A percentile compares a stretch with the other conserved stretches of the same genome.
phyloP scores from a whole-genome alignment of 2,797 vertebrate genomes.

The Sternotherus odoratus region DNA sequence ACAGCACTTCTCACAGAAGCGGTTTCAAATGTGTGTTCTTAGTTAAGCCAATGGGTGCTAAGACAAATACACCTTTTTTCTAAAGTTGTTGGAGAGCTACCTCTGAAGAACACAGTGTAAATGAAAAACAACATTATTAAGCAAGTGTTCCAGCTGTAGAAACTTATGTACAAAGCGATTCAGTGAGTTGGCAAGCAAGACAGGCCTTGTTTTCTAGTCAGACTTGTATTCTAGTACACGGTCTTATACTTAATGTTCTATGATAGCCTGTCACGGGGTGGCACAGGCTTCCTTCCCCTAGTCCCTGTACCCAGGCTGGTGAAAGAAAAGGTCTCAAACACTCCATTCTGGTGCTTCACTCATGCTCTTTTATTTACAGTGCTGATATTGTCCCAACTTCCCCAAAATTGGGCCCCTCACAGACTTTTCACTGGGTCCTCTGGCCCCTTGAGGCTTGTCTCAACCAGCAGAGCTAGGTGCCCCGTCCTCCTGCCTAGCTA shows the following conservation, averaged over 20 bases:
- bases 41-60: not conserved
- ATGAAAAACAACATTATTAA: not conserved
- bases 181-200: not conserved
- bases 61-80: not conserved
- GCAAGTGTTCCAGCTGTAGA: not conserved
- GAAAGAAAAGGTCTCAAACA: too few relatives aligned
- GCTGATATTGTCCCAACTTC: too few relatives aligned
- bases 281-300: too few relatives aligned
- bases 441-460: too few relatives aligned
- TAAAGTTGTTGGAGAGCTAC: not conserved
- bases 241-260: conserved; percentile 22
- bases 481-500: too few relatives aligned
- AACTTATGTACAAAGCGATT: not conserved
- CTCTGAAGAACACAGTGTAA: not conserved
- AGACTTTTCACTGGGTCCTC: too few relatives aligned
- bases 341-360: too few relatives aligned
- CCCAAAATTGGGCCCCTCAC: too few relatives aligned
- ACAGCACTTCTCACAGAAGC: not conserved
- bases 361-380: too few relatives aligned
- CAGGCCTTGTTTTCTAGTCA: not conserved
- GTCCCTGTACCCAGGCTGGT: too few relatives aligned
- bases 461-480: too few relatives aligned
- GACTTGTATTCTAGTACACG: not conserved
- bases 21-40: not conserved
- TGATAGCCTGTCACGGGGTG: too few relatives aligned